Base-by-base conservation (phyloP, 2,888 invertebrate genomes). In the Drosophila rellima region DNA sequence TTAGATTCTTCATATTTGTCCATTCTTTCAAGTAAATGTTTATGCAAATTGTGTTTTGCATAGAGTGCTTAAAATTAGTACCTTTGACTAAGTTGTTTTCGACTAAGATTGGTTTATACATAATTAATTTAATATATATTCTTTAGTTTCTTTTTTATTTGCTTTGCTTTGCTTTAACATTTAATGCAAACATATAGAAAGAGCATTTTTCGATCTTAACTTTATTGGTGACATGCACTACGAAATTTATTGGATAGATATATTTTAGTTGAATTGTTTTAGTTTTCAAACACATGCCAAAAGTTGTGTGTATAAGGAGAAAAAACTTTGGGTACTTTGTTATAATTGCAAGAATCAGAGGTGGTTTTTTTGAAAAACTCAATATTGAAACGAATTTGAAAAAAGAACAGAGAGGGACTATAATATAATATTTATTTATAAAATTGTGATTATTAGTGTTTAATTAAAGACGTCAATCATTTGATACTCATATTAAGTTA, bases 31-130 rank as follows among this genome's bases (percentile, higher is more conserved):
- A 20, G 42, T 51, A 13, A 23, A 15, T 31, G 66, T 57, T 20
- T 52, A 54, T 71, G 62, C 68, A 70, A 31, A 48, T 72, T 60
- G 67, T 50, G 42, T 74, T 64, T 74, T 64, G 78, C 75, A 70
- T 82, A 79, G 70, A 74, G 81, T 81, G 81, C 87, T 79, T 83
- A 77, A 81, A 83, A 81, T 86, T 83, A 85, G 66, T 80, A 81
- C 74, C 67, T 76, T 82, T 82, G 78, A 82, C 85, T 82, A 82
- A 73, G 80, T 82, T 80, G 33, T 54, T 78, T 85, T 83, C 59
- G 80, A 78, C 82, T 82, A 85, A 82, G 80, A 74, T 78, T 74
- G 51, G 59, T 81, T 67, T 83, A 52, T 73, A 77, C 75, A 74
- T 70, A 75, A 67, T 82, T 70, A 60, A 81, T 79, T 72, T 77